Evolutionary conservation across 2,797 vertebrate genomes (phyloP).

Genomic region (Australoheros facetus): DNA sequence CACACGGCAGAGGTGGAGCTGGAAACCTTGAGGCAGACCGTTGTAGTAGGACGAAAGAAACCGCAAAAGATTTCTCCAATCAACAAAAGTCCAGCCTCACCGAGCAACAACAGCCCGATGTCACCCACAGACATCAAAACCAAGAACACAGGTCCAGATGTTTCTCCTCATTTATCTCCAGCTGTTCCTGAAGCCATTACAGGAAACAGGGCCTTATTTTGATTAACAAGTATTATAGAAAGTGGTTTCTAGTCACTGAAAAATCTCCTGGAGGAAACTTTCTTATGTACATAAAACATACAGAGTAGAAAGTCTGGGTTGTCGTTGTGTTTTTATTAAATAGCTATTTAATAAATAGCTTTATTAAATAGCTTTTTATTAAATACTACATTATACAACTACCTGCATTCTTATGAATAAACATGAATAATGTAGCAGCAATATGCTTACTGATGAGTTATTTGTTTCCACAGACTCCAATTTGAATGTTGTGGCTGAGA

Average conservation of each 20-base stretch:
- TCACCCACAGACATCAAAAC: slow-evolving; percentile 76
- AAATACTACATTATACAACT: not conserved
- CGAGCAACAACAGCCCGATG: slow-evolving; percentile 51
- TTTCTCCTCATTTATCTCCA: not conserved
- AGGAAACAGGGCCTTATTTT: accelerated
- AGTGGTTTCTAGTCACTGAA: not conserved
- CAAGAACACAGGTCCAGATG: slow-evolving; percentile 83
- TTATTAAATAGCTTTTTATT: not conserved
- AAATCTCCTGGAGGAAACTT: not conserved
- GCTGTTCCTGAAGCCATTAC: not conserved
- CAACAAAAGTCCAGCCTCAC: slow-evolving; percentile 23
- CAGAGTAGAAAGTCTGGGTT: accelerated
- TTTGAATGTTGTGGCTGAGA: slow-evolving; percentile 58
- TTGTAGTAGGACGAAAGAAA: slow-evolving; percentile 72
- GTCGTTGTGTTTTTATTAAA: not conserved
- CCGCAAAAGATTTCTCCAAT: slow-evolving; percentile 55
- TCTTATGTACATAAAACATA: not conserved
- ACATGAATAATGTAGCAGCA: not conserved
- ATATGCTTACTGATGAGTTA: not conserved
- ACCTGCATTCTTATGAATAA: not conserved
- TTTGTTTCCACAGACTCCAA: slow-evolving; percentile 73
- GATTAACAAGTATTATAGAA: not conserved
- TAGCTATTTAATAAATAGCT: accelerated
- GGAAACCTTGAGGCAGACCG: slow-evolving; percentile 50
- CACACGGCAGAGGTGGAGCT: slow-evolving; percentile 65